A percentile compares a stretch with the other conserved stretches of the same genome.
These are phyloP conservation scores for Maconellicoccus hirsutus DNA, from an alignment of 1,140 invertebrate genomes.

Conservation along the genomic window DNA sequence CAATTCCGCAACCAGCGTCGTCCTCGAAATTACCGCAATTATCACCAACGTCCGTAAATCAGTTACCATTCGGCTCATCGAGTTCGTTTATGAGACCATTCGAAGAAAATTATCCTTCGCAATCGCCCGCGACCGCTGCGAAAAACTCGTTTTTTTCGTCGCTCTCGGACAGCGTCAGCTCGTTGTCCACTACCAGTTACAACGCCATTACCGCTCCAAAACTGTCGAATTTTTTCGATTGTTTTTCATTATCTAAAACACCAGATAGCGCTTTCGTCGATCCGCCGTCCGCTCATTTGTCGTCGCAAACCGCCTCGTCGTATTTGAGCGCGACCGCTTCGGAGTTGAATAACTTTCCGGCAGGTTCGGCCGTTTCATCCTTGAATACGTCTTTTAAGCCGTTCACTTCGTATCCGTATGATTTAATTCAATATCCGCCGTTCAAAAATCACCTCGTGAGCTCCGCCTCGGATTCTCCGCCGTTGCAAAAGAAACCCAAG, in stretches of 20 bases:
- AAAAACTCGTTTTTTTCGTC: not conserved
- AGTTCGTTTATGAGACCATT: not conserved
- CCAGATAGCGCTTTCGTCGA: not conserved
- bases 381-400: not conserved
- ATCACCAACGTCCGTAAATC: not conserved
- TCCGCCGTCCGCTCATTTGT: not conserved
- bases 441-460: conserved; percentile 11
- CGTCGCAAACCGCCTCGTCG: not conserved
- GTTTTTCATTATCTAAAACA: not conserved
- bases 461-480: not conserved
- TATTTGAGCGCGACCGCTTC: not conserved
- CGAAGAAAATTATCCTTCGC: conserved; percentile 1
- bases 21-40: not conserved
- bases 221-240: conserved; percentile 5
- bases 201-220: not conserved
- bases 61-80: not conserved
- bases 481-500: not conserved
- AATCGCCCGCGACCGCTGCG: not conserved
- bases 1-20: not conserved
- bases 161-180: not conserved
- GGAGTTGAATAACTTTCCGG: not conserved
- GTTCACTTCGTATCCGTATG: not conserved
- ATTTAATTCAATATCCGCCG: conserved; percentile 9
- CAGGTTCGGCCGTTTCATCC: not conserved
- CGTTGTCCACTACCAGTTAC: not conserved